Evolutionary conservation across 2,797 vertebrate genomes (phyloP).

Genomic region (Pseudochromis fuscus): DNA sequence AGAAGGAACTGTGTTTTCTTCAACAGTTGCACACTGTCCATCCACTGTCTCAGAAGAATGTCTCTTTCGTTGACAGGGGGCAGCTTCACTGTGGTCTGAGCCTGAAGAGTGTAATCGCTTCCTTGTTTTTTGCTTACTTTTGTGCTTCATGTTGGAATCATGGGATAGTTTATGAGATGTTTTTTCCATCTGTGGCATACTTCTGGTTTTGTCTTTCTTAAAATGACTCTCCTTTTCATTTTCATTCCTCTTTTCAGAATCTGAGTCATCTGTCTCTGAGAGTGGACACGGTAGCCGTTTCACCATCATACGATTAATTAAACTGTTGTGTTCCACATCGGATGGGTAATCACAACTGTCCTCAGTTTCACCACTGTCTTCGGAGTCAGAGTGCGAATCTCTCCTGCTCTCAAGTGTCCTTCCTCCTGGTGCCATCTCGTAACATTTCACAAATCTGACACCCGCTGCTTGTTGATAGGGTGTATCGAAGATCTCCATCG

Average conservation of each 20-base stretch:
- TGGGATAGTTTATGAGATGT: too few species aligned
- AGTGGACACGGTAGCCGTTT: constrained; percentile 25
- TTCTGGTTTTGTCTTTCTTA: not conserved
- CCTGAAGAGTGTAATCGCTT: not conserved
- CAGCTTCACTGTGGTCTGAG: not conserved
- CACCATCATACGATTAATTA: too few species aligned
- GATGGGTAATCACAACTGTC: constrained; percentile 59
- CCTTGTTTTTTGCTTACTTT: not conserved
- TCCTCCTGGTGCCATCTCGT: not conserved
- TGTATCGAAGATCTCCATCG: constrained; percentile 45
- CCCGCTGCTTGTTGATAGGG: not conserved
- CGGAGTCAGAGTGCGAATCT: not conserved
- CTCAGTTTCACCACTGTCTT: constrained; percentile 57
- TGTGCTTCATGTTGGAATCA: constrained; percentile 22
- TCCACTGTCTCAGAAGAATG: too few species aligned
- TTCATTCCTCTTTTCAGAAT: not conserved
- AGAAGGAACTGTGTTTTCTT: too few species aligned
- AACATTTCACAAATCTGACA: not conserved
- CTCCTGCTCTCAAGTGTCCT: not conserved
- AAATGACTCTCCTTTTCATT: not conserved
- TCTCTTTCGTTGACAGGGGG: not conserved
- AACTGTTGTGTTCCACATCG: constrained; percentile 15
- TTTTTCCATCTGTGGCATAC: not conserved
- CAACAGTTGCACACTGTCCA: too few species aligned
- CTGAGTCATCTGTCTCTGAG: too few species aligned